These are phyloP conservation scores for Meiosimyza platycephala DNA, from an alignment of 2,888 invertebrate species.

Conservation along the genomic window DNA sequence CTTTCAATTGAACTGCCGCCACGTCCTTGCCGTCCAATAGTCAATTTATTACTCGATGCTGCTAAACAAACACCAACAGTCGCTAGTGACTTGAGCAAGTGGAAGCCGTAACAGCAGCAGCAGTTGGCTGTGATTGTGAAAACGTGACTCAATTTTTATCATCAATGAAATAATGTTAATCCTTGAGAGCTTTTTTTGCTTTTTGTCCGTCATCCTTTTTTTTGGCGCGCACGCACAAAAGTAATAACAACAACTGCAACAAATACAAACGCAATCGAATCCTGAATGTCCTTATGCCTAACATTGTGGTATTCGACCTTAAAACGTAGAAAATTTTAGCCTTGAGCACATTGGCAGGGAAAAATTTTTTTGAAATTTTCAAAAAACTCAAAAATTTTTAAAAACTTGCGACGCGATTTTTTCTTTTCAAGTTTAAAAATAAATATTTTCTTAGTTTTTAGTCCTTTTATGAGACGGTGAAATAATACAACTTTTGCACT, in stretches of 20 bases:
- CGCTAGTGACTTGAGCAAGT: background rate
- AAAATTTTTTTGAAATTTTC: background rate
- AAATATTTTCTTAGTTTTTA: no score
- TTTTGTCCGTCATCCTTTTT: conserved; percentile 5
- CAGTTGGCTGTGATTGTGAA: conserved; percentile 48
- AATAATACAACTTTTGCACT: no score
- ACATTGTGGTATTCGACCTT: no score
- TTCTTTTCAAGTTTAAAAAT: no score
- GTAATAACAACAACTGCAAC: conserved; percentile 16
- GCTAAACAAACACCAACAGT: conserved; percentile 18
- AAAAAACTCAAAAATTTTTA: background rate
- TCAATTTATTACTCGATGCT: conserved; percentile 9
- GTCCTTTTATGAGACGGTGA: no score
- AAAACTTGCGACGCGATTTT: no score
- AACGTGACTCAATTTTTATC: conserved; percentile 50
- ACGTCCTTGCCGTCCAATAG: background rate
- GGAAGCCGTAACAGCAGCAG: background rate
- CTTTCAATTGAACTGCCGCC: background rate
- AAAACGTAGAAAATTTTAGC: no score
- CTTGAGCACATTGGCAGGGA: background rate
- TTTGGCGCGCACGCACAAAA: conserved; percentile 1
- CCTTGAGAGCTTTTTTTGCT: background rate
- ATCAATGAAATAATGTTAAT: conserved; percentile 27
- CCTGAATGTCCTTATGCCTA: no score
- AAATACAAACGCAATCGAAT: background rate